Conservation (phyloP, 2,888 invertebrate genomes). For the Diogma glabrata region DNA sequence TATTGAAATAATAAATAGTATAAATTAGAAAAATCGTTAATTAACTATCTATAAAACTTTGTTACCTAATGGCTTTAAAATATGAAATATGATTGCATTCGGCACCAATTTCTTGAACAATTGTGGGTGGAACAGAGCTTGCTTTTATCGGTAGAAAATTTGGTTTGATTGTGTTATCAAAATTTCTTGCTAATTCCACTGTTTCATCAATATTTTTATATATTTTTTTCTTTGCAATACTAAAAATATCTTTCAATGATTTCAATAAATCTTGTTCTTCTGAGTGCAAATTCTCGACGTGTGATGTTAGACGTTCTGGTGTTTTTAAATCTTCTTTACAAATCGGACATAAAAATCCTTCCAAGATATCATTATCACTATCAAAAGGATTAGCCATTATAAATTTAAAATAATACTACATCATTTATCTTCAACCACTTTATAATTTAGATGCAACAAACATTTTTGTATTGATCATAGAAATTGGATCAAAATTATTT, state of each 20-base stretch:
- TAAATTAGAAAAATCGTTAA: too few relatives aligned
- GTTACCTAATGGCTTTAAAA: slow-evolving; percentile 56
- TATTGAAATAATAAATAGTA: slow-evolving; percentile 22
- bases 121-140: slow-evolving; percentile 25
- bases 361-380: slow-evolving; percentile 50
- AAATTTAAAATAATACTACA: too few relatives aligned
- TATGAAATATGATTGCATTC: slow-evolving; percentile 53
- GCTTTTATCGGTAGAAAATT: slow-evolving; percentile 27
- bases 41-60: too few relatives aligned
- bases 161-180: slow-evolving; percentile 39
- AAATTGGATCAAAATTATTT: too few relatives aligned
- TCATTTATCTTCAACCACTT: too few relatives aligned
- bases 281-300: slow-evolving; percentile 81
- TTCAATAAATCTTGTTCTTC: slow-evolving; percentile 76
- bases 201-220: slow-evolving; percentile 58
- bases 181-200: slow-evolving; percentile 43
- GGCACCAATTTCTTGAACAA: slow-evolving; percentile 35
- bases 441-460: too few relatives aligned
- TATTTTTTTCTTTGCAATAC: slow-evolving; percentile 84
- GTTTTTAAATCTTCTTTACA: slow-evolving; percentile 85
- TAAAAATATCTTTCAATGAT: slow-evolving; percentile 71
- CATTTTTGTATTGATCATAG: too few relatives aligned
- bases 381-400: slow-evolving; percentile 17
- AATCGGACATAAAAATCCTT: slow-evolving; percentile 92
- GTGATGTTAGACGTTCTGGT: slow-evolving; percentile 67